Base-by-base conservation (phyloP, 2,888 invertebrate genomes). In the Ferrisia virgata region DNA sequence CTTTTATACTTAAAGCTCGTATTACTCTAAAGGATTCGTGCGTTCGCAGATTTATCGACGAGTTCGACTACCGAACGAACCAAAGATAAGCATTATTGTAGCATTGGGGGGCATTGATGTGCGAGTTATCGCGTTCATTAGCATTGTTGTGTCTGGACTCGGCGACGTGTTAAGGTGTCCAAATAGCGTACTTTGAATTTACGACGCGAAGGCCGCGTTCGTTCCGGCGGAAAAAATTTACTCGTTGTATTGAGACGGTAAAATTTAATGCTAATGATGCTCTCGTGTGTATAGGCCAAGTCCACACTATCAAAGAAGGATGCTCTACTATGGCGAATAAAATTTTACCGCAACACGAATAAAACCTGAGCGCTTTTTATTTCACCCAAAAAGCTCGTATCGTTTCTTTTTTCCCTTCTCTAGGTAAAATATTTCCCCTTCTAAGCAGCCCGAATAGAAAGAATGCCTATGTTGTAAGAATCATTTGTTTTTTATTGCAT, bases 101-200 rank as follows among this genome's bases (percentile, higher is more conserved):
- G 64, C 64, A 64, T 64, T 64, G 64, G 64, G 64, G n/a, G 28
- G 64, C 64, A 64, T 64, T 28, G 64, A 64, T 28, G 64, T 15
- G 64, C 64, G 64, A 64, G 64, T 64, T 64, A 64, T 64, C 64
- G 64, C 64, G 64, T 64, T 64, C 64, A 64, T 64, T 64, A 64
- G 64, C 64, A 64, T 64, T 64, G 64, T 64, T 64, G 64, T 28
- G 64, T 64, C 64, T 64, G 28, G 28, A 28, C 64, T 15, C 13
- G 28, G 64, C 64, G 64, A 64, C 64, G 64, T 64, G 64, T 64
- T 64, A 64, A 64, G 28, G 31, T 64, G 64, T 64, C 64, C 64
- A 8, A 64, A 64, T 64, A 28, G 64, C 64, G 64, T 28, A 64
- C 28, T 64, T 64, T 25, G 6, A 64, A 64, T 64, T 64, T 64